phyloP scores from a whole-genome alignment of 1,140 invertebrate species.

The Nephila pilipes region DNA sequence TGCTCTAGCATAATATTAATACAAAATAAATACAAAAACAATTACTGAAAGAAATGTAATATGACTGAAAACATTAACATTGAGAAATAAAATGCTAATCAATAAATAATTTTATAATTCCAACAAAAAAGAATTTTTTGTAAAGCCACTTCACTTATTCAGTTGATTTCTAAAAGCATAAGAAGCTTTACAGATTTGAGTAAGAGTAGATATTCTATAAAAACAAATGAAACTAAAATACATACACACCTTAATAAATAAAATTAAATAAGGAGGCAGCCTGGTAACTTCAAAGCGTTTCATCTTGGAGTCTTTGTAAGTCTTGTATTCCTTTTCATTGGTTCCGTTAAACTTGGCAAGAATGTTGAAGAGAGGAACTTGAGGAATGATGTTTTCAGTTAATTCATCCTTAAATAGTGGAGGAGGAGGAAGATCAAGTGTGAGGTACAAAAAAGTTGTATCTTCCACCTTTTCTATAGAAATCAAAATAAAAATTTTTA shows the following conservation, averaged over 20 bases:
- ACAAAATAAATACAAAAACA: too few species aligned
- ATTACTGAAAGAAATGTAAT: too few species aligned
- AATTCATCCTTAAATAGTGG: slow-evolving; percentile 98
- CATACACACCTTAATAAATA: slow-evolving; percentile 92
- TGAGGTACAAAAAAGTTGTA: slow-evolving; percentile 96
- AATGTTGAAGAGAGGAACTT: slow-evolving; percentile 96
- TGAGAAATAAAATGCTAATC: too few species aligned
- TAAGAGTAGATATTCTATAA: too few species aligned
- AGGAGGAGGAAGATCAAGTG: slow-evolving; percentile 96
- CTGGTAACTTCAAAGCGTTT: slow-evolving; percentile 97
- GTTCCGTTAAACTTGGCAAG: slow-evolving; percentile 98
- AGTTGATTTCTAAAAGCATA: too few species aligned
- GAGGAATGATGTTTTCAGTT: slow-evolving; percentile 98
- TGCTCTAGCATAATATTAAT: too few species aligned
- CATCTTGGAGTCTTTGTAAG: slow-evolving; percentile 98
- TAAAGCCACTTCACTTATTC: too few species aligned
- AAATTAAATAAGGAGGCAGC: slow-evolving; percentile 96
- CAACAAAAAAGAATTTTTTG: too few species aligned
- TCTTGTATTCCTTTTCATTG: slow-evolving; percentile 98
- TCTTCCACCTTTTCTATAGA: slow-evolving; percentile 89
- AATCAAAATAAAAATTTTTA: neutral
- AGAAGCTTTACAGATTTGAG: too few species aligned
- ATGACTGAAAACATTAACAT: too few species aligned
- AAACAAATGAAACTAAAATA: too few species aligned
- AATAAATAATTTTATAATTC: too few species aligned